Evolutionary conservation across 2,888 invertebrate species (phyloP), one percentile per base, ranked within the genome.

Genomic region (Panopea generosa): DNA sequence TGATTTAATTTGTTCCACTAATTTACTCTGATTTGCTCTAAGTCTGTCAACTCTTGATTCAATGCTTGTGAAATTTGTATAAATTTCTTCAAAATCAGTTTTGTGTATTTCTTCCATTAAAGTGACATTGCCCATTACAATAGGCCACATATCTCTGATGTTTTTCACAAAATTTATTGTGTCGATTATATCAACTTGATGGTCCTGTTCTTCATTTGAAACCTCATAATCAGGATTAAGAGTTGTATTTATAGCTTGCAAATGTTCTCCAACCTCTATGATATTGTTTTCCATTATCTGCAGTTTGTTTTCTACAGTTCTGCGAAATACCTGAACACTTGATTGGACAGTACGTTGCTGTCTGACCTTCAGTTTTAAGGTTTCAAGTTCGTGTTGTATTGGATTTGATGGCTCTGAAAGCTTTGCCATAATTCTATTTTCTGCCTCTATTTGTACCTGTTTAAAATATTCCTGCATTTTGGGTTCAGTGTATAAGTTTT

Each of bases 241-340:
- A 33, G 77, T 60, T 24, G 47, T 20, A 66, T 77, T 77, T 1
- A 77, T 20, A 22, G 57, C 43, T 38, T 68, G 50, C 0, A 84
- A 47, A 20, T 52, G 33, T 20, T 62, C 53, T 29, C 53, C 47
- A n/a, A 84, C 27, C 18, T 43, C 60, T 18, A 49, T 76, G 1
- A 86, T 59, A 62, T 84, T 82, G 16, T 62, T 38, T 47, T 77
- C 69, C n/a, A 86, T 45, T 33, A 59, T 53, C 27, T 69, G 68
- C 24, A 60, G 40, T 4, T 33, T 33, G 6, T 7, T 11, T 33
- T 11, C 11, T 33, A 7, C 33, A 33, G 6, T 33, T 11, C 33
- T 33, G 4, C 11, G 33, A 7, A 7, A 11, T 4, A 7, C 11
- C 33, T 33, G 33, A 4, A 33, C 11, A 11, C 33, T 33, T 11